phyloP scores from a whole-genome alignment of 1,140 invertebrate species.

The Zaprionus ornatus region DNA sequence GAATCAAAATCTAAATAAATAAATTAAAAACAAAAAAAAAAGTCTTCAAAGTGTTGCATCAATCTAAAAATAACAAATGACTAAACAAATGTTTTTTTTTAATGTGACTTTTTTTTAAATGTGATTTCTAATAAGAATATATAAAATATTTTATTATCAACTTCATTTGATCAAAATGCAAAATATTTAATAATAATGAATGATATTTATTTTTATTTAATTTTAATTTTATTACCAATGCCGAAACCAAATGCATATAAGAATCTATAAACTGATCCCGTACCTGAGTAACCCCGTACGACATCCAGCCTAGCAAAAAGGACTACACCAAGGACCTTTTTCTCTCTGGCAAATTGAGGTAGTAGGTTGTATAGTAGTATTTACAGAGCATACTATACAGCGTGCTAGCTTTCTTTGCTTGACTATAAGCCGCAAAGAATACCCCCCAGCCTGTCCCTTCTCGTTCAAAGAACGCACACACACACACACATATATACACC shows the following conservation, averaged over 20 bases:
- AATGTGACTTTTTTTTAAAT: too few relatives aligned
- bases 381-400: conserved; percentile 81
- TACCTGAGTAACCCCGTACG: conserved; percentile 3
- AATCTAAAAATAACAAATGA: too few relatives aligned
- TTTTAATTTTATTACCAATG: conserved; percentile 5
- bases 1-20: too few relatives aligned
- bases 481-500: background rate
- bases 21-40: too few relatives aligned
- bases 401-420: conserved; percentile 84
- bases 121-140: too few relatives aligned
- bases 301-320: conserved; percentile 61
- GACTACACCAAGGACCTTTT: conserved; percentile 78
- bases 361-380: conserved; percentile 84
- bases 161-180: too few relatives aligned
- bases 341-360: conserved; percentile 84
- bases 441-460: conserved; percentile 7
- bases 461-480: background rate
- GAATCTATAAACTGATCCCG: background rate
- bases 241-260: conserved; percentile 5
- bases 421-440: conserved; percentile 72
- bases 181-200: too few relatives aligned
- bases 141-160: too few relatives aligned
- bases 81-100: too few relatives aligned
- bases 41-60: too few relatives aligned
- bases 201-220: too few relatives aligned